Conservation (phyloP, 1,140 invertebrate genomes). For the Ganaspis sp. region DNA sequence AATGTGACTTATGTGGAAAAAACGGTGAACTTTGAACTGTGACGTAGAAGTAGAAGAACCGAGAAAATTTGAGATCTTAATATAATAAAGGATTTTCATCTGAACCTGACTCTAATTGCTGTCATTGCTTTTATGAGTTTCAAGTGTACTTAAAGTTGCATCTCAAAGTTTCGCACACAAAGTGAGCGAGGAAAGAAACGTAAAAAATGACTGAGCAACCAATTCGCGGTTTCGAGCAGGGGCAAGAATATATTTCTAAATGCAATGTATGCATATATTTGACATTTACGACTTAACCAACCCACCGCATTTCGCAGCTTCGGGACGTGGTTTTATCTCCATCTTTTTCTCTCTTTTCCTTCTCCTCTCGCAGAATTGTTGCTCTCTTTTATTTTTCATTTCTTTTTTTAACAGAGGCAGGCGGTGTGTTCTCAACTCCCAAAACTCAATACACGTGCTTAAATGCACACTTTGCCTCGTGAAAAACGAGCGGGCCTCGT, state of each 20-base stretch:
- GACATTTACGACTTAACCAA: slow-evolving; percentile 62
- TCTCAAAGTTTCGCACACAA: slow-evolving; percentile 10
- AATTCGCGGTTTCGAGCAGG: slow-evolving; percentile 38
- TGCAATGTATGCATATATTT: slow-evolving; percentile 65
- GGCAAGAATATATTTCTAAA: slow-evolving; percentile 57
- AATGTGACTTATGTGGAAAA: too few relatives aligned
- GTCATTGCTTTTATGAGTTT: slow-evolving; percentile 2
- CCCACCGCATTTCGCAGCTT: slow-evolving; percentile 51
- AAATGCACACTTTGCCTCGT: slow-evolving; percentile 25
- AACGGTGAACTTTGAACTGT: too few relatives aligned
- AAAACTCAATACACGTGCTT: slow-evolving; percentile 18
- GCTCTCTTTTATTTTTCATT: background rate
- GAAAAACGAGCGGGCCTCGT: slow-evolving; percentile 33
- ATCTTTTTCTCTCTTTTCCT: slow-evolving; percentile 41
- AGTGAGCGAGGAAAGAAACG: background rate
- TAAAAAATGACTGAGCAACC: slow-evolving; percentile 7
- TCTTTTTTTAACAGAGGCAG: slow-evolving; percentile 12
- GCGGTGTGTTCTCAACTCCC: background rate
- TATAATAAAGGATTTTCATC: too few relatives aligned
- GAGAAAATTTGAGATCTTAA: too few relatives aligned
- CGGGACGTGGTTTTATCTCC: slow-evolving; percentile 38
- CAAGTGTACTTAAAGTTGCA: background rate
- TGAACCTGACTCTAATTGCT: background rate
- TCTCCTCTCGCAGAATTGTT: slow-evolving; percentile 34
- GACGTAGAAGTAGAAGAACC: too few relatives aligned